Evolutionary conservation across 2,888 invertebrate genomes (phyloP).

Genomic region (Tenthredo distinguenda): DNA sequence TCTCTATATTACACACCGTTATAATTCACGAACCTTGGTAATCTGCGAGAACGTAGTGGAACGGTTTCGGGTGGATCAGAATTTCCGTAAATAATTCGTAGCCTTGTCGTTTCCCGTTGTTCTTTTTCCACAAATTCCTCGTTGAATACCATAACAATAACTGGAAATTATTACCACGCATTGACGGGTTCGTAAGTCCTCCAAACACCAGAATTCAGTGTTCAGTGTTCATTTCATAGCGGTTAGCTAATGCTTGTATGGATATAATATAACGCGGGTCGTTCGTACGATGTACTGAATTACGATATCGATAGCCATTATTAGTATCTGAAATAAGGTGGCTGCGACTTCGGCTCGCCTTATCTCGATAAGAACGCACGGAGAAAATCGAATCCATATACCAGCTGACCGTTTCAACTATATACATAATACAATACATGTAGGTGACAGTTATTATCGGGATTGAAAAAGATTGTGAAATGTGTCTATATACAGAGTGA

Average conservation of each 20-base stretch:
- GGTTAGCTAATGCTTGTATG: background rate
- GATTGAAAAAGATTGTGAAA: background rate
- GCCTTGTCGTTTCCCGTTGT: constrained; percentile 2
- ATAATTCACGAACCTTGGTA: background rate
- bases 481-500: too few species aligned
- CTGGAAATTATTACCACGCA: background rate
- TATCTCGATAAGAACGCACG: constrained; percentile 6
- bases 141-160: background rate
- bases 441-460: background rate
- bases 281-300: constrained; percentile 17
- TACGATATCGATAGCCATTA: background rate
- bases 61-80: background rate
- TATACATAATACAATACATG: background rate
- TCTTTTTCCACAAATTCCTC: background rate
- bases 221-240: background rate
- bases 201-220: background rate
- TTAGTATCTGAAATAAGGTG: background rate
- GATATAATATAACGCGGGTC: background rate
- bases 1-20: background rate
- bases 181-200: background rate
- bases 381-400: background rate
- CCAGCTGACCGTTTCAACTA: background rate
- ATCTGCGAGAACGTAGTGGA: background rate
- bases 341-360: constrained; percentile 10
- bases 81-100: background rate